Evolutionary conservation across 2,888 invertebrate genomes (phyloP).

Genomic region (Caenorhabditis sp.): DNA sequence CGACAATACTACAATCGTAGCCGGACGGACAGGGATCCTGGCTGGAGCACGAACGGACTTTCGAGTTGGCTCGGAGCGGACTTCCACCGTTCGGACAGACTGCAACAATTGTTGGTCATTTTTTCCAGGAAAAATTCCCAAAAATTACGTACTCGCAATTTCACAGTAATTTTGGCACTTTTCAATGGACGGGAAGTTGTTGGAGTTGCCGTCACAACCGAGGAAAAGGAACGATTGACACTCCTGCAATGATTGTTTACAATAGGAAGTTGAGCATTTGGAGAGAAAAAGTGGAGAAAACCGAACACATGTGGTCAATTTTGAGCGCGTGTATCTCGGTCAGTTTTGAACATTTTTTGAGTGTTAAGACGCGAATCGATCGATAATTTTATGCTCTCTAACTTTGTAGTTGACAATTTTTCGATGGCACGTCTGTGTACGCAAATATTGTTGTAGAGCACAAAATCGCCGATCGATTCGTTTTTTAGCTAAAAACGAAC

Average conservation of each 20-base stretch:
- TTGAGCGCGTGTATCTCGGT: too few species aligned
- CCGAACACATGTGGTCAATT: too few species aligned
- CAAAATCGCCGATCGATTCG: too few species aligned
- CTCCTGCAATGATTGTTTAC: slow-evolving; percentile 36
- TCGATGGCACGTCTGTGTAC: too few species aligned
- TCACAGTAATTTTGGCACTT: slow-evolving; percentile 70
- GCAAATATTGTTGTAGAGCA: too few species aligned
- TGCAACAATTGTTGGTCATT: slow-evolving; percentile 9
- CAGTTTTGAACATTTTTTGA: too few species aligned
- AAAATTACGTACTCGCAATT: slow-evolving; percentile 60
- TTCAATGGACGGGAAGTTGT: slow-evolving; percentile 70
- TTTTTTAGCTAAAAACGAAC: slow-evolving; percentile 8
- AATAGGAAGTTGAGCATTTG: too few species aligned
- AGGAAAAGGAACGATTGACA: slow-evolving; percentile 69
- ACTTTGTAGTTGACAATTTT: too few species aligned
- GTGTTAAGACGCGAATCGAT: too few species aligned
- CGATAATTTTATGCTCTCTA: too few species aligned
- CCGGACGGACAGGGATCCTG: slow-evolving; percentile 65
- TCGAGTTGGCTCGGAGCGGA: slow-evolving; percentile 63
- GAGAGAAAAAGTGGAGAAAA: too few species aligned
- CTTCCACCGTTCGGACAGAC: slow-evolving; percentile 71
- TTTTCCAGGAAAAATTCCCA: not conserved
- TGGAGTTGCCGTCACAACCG: slow-evolving; percentile 72
- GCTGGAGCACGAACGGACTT: slow-evolving; percentile 63
- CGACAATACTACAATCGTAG: slow-evolving; percentile 68